Evolutionary conservation across 1,140 invertebrate species (phyloP), one percentile per base, ranked within the genome.

Genomic region (Rhyacophila brunnea): DNA sequence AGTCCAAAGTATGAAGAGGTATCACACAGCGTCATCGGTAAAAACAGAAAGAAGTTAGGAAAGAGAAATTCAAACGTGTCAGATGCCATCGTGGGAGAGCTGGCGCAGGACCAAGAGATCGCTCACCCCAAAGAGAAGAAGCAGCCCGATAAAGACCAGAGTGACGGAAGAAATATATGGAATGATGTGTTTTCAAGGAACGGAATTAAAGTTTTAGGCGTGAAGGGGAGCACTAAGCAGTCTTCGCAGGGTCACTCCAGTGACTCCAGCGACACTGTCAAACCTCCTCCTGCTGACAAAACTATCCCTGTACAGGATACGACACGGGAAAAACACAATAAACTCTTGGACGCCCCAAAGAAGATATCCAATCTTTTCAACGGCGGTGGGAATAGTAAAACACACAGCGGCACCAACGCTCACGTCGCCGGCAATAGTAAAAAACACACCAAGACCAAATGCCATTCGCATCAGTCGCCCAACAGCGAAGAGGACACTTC

Each of bases 401-500:
- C 48, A 9, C 47, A 51, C 18, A 55, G 32, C 18, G 48, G 38
- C 36, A 20, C 48, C 11, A 48, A 52, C 20, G 50, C 36, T 20
- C 46, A 60, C 53, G 50, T 49, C 46, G 19, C 34, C 14, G 46
- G 36, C 38, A 59, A 28, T 23, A 59, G 34, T 42, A 64, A 60
- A 34, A 60, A 65, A 50, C 58, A 58, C 51, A 43, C 45, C 35
- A 62, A 62, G 14, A 40, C 38, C 7, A 65, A 65, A 49, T 62
- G 64, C 48, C 46, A 58, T 10, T 50, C 58, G 2, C 47, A 51
- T 34, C 49, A 53, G 17, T 58, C 58, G 9, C 58, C 58, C 28
- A 61, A 57, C 28, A 58, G 64, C 45, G 64, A 66, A 46, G 64
- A 66, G 48, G 64, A 66, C 17, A 58, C 64, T 4, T 66, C 64